A percentile compares a stretch with the other conserved stretches of the same genome.
phyloP scores from a whole-genome alignment of 2,888 invertebrate genomes.

The Erebia epiphron region DNA sequence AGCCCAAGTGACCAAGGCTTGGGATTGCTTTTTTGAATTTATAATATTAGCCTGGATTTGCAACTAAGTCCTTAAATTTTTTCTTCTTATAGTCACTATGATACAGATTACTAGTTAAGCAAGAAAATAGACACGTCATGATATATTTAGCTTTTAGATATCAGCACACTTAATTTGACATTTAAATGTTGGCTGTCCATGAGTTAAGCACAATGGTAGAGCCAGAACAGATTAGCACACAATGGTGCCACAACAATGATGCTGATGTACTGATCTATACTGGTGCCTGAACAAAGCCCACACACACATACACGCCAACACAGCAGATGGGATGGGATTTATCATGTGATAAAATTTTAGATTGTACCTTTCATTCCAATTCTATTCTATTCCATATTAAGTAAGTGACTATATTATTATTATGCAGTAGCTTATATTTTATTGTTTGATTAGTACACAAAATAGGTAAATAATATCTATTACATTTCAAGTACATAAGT shows the following conservation, averaged over 20 bases:
- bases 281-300: neutral
- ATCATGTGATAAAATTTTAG: neutral
- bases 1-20: too few relatives aligned
- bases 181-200: constrained; percentile 1
- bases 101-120: too few relatives aligned
- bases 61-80: too few relatives aligned
- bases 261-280: constrained; percentile 35
- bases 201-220: constrained; percentile 6
- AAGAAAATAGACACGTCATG: too few relatives aligned
- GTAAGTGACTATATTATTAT: too few relatives aligned
- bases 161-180: neutral
- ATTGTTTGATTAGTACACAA: too few relatives aligned
- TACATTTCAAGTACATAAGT: too few relatives aligned
- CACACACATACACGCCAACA: neutral
- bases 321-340: neutral
- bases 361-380: neutral
- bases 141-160: neutral
- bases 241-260: constrained; percentile 38
- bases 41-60: too few relatives aligned
- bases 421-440: too few relatives aligned
- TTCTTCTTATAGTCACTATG: too few relatives aligned
- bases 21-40: too few relatives aligned
- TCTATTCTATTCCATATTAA: neutral
- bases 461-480: too few relatives aligned
- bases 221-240: constrained; percentile 42